Percentiles rank a stretch among this genome's conserved stretches.
Conservation (phyloP, 2,113 vertebrate genomes). For the Phylloscopus trochiloides region DNA sequence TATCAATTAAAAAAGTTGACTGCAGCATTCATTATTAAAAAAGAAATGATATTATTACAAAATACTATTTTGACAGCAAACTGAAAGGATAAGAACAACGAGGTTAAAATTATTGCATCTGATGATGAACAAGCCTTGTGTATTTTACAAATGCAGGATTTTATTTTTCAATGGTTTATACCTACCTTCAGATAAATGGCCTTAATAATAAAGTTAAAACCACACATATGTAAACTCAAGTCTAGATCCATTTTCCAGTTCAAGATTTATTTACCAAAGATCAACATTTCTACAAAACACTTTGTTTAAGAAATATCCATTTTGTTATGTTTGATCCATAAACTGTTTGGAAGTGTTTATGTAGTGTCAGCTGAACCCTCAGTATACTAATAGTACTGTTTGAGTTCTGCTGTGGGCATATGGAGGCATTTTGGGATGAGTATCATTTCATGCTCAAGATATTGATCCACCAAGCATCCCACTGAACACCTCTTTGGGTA, state of each 20-base stretch:
- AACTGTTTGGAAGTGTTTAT: background rate
- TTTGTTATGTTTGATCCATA: background rate
- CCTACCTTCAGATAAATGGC: background rate
- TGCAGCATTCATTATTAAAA: background rate
- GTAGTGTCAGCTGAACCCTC: background rate
- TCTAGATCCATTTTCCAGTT: background rate
- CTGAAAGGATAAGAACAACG: background rate
- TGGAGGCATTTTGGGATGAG: background rate
- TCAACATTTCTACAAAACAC: background rate
- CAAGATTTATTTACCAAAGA: background rate
- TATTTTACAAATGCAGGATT: background rate
- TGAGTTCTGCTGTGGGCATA: background rate
- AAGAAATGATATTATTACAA: background rate
- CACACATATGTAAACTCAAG: background rate
- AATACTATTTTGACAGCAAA: background rate
- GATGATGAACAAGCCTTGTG: background rate
- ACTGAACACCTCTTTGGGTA: background rate
- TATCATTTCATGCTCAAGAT: background rate
- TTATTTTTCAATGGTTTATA: background rate
- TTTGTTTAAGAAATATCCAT: background rate
- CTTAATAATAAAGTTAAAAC: background rate
- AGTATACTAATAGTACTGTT: background rate
- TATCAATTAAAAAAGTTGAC: background rate
- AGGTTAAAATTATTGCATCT: background rate
- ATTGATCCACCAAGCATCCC: background rate